Percentiles rank a stretch among this genome's conserved stretches.
Evolutionary conservation across 1,140 invertebrate genomes (phyloP).

Genomic region (Orchesella cincta): DNA sequence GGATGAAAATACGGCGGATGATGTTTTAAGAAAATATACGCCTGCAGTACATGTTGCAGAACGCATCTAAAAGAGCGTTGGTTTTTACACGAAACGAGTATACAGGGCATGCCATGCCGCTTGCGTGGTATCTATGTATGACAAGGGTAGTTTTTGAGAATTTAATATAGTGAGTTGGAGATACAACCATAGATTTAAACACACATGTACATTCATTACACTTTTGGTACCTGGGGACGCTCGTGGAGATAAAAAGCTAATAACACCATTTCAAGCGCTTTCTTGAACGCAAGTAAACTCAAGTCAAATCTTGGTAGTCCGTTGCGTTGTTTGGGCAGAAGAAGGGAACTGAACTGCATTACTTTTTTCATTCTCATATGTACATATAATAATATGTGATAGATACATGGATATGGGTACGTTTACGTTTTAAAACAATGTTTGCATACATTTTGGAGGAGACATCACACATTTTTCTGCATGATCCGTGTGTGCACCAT

Average conservation of each 20-base stretch:
- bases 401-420: background rate
- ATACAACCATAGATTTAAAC: too few relatives aligned
- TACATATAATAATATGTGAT: background rate
- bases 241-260: background rate
- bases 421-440: background rate
- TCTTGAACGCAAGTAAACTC: background rate
- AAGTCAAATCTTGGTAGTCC: background rate
- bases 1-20: too few relatives aligned
- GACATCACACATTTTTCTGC: background rate
- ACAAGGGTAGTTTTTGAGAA: too few relatives aligned
- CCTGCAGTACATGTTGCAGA: too few relatives aligned
- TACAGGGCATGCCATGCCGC: too few relatives aligned
- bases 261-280: background rate
- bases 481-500: background rate
- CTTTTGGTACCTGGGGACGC: background rate
- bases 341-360: background rate
- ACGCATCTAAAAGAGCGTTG: too few relatives aligned
- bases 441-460: background rate
- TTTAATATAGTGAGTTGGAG: too few relatives aligned
- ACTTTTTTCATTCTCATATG: too few relatives aligned
- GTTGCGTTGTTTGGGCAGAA: background rate
- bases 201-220: too few relatives aligned
- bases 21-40: too few relatives aligned
- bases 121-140: too few relatives aligned
- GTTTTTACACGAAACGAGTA: too few relatives aligned